These are phyloP conservation scores for Pegoplata infirma DNA, from an alignment of 2,888 invertebrate species.

Conservation along the genomic window DNA sequence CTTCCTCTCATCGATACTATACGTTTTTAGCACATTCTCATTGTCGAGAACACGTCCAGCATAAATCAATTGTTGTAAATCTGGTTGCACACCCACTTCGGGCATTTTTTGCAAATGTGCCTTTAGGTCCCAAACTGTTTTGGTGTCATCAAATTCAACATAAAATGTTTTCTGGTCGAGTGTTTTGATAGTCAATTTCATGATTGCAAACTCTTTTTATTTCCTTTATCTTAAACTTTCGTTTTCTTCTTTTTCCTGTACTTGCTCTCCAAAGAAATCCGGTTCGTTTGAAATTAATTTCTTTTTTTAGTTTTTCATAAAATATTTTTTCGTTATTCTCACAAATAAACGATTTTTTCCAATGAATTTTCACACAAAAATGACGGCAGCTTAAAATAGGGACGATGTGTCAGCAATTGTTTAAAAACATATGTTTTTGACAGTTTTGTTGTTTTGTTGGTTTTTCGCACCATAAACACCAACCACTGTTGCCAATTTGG, in stretches of 20 bases:
- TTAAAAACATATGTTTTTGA: conserved; percentile 61
- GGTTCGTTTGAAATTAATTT: neutral
- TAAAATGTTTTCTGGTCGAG: conserved; percentile 94
- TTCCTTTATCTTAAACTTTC: neutral
- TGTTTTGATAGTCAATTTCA: conserved; percentile 91
- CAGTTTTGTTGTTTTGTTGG: conserved; percentile 44
- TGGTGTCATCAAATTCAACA: conserved; percentile 90
- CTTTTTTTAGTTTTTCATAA: conserved; percentile 16
- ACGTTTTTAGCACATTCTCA: conserved; percentile 88
- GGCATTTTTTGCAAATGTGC: conserved; percentile 76
- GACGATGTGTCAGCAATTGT: conserved; percentile 63
- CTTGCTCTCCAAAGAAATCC: neutral
- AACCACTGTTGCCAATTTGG: too few relatives aligned
- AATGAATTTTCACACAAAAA: conserved; percentile 59
- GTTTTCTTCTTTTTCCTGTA: neutral
- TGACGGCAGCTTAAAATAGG: conserved; percentile 57
- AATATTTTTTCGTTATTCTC: conserved; percentile 18
- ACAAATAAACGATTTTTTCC: conserved; percentile 41
- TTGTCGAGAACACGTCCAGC: conserved; percentile 95
- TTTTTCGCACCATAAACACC: conserved; percentile 45
- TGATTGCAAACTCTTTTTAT: conserved; percentile 47
- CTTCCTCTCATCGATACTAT: conserved; percentile 96
- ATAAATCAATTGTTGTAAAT: conserved; percentile 93
- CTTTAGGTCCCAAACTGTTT: conserved; percentile 92
- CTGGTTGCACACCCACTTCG: conserved; percentile 82